Evolutionary conservation across 2,797 vertebrate species (phyloP), one percentile per base, ranked within the genome.

Genomic region (Lates japonicus): DNA sequence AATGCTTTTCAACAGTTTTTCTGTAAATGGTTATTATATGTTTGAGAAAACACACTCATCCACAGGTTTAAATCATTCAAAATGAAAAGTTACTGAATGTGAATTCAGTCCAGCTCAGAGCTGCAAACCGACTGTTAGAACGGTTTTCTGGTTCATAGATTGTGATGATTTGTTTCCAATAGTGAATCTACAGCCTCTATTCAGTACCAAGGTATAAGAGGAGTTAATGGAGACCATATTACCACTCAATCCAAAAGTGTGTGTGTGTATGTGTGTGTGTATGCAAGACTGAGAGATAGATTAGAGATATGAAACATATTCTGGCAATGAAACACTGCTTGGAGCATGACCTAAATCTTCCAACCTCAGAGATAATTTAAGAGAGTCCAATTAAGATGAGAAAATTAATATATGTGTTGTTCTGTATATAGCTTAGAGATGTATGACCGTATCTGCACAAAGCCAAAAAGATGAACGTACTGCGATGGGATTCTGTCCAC

Each of bases 391-490:
- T 86, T 81, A 78, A 87, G 55, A 92, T 71, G 70, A 80, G 75
- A 85, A 87, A 87, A 84, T 71, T 89, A 90, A 91, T 91, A 92
- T 92, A 90, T 93, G 72, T 92, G 63, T 82, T 88, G 67, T 79
- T 83, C 37, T 90, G 83, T 91, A 70, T 78, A 81, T 90, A 87
- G 74, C 61, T 78, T 90, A 85, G 70, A 88, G 70, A 83, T 85
- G 31, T 88, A 74, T 72, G 61, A 86, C 82, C 76, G 70, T 59
- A 52, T 81, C 85, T 86, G 92, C 94, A 93, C 75, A 79, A 95
- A 93, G 94, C 95, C 95, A 95, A 96, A 96, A 94, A 92, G 57
- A 88, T 58, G 25, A 85, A 75, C 39, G 14, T 46, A 22, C 68
- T 46, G 37, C 4, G 51, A 86, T 81, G 80, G 33, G 57, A 84